Conservation (phyloP, 37 sponge, comb jelly and placozoan species). For the Amphimedon queenslandica region DNA sequence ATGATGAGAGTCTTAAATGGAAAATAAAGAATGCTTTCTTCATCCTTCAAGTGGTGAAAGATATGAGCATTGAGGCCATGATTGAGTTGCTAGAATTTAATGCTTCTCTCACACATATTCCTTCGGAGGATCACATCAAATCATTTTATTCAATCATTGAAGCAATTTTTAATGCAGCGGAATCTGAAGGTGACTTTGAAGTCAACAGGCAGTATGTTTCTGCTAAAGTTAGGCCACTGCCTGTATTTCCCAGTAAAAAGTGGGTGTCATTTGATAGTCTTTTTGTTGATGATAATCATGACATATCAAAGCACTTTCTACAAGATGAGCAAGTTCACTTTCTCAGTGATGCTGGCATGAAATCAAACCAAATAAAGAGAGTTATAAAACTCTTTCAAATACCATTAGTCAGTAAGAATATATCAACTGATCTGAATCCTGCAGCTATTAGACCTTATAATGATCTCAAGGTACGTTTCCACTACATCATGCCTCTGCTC, state of each 20-base stretch:
- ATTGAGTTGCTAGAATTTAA: slow-evolving; percentile 20
- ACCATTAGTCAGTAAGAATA: slow-evolving; percentile 10
- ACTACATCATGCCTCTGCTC: slow-evolving; percentile 16
- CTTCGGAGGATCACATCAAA: slow-evolving; percentile 5
- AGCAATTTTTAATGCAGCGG: neutral
- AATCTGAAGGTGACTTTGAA: neutral
- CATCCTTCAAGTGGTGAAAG: slow-evolving; percentile 12
- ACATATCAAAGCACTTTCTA: slow-evolving; percentile 23
- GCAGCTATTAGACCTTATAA: neutral
- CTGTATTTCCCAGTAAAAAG: slow-evolving; percentile 25
- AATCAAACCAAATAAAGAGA: neutral
- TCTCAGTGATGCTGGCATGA: slow-evolving; percentile 24
- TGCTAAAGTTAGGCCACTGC: neutral
- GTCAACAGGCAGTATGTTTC: neutral
- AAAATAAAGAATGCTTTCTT: slow-evolving; percentile 18
- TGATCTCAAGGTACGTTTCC: slow-evolving; percentile 8
- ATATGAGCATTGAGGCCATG: slow-evolving; percentile 1
- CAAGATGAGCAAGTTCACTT: slow-evolving; percentile 19
- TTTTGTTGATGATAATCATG: slow-evolving; percentile 22
- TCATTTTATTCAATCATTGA: slow-evolving; percentile 26
- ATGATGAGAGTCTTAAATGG: neutral
- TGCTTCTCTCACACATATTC: slow-evolving; percentile 21
- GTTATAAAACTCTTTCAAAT: slow-evolving; percentile 16
- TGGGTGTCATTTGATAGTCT: slow-evolving; percentile 34
- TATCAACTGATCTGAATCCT: neutral